Base-by-base conservation (phyloP, 2,113 vertebrate genomes). In the Erythrolamprus reginae region DNA sequence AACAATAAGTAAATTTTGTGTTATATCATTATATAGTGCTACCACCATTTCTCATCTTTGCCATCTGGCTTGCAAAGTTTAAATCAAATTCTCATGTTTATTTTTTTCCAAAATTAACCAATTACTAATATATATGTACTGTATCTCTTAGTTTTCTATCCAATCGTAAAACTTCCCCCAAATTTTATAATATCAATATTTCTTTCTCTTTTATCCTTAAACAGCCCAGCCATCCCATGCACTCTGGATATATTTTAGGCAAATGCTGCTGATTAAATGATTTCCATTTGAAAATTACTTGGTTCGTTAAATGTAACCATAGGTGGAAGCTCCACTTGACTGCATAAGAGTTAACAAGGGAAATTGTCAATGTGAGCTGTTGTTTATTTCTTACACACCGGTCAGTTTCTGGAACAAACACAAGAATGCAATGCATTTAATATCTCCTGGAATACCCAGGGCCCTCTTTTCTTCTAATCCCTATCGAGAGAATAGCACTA, bases 191-290 rank as follows among this genome's bases (percentile, higher is more conserved):
- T n/a, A n/a, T n/a, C n/a, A 10, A 91, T 88, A 89, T 47, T 87
- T 85, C 87, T 48, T 88, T 89, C 58, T 45, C 52, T 7, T 38
- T 77, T 82, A 3, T 48, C 86, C 65, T 93, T 89, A 85, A 83
- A 86, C 6, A 92, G 88, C 10, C 88, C n/a, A 92, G 48, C 28
- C 33, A 65, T 86, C 83, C 89, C 13, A 53, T 89, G 89, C 85
- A 70, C 24, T 87, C 2, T 87, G 56, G 77, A 87, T 10, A 28
- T 50, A 90, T 83, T 50, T 86, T 24, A 93, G 28, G 52, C 92
- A 93, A 93, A 91, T 92, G 87, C 90, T 84, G 48, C 33, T 91
- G 82, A 93, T 93, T 89, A 94, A 94, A 94, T 87, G 58, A 8
- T 84, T 91, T 93, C 84, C 85, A 83, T 85, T 88, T 61, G 50